Evolutionary conservation across 2,797 vertebrate genomes (phyloP).

Genomic region (Neosilurus hyrtlii): DNA sequence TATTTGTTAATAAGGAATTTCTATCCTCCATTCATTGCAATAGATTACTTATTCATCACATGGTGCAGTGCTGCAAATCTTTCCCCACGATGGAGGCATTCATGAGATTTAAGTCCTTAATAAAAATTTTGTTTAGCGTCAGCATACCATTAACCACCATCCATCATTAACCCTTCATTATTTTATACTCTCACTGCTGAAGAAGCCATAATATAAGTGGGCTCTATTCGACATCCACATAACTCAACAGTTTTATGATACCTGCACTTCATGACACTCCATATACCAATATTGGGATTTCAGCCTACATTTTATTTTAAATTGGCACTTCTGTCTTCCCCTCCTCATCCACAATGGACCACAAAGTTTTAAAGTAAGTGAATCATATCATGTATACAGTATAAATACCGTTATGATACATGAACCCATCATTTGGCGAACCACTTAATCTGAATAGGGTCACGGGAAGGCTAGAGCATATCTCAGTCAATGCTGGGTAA

Average conservation of each 20-base stretch:
- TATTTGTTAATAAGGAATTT: not conserved
- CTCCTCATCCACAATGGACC: not conserved
- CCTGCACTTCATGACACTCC: not conserved
- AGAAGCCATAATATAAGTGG: not conserved
- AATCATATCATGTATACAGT: not conserved
- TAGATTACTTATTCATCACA: slow-evolving; percentile 21
- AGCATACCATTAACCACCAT: not conserved
- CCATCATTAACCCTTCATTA: not conserved
- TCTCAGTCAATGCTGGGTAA: too few relatives aligned
- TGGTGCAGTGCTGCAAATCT: not conserved
- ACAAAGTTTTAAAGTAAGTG: not conserved
- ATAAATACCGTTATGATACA: not conserved
- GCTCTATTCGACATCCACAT: not conserved
- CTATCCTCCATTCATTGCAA: not conserved
- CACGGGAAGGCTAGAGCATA: too few relatives aligned
- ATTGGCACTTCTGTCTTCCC: not conserved
- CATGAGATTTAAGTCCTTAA: slow-evolving; percentile 15
- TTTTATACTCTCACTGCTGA: not conserved
- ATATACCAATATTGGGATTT: not conserved
- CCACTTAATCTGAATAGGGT: too few relatives aligned
- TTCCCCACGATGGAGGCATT: slow-evolving; percentile 1
- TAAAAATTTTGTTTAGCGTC: slow-evolving; percentile 3
- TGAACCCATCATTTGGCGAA: not conserved
- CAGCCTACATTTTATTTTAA: not conserved
- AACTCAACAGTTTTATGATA: not conserved